phyloP scores from a whole-genome alignment of 1,140 invertebrate genomes.

The Temnothorax curvispinosus region DNA sequence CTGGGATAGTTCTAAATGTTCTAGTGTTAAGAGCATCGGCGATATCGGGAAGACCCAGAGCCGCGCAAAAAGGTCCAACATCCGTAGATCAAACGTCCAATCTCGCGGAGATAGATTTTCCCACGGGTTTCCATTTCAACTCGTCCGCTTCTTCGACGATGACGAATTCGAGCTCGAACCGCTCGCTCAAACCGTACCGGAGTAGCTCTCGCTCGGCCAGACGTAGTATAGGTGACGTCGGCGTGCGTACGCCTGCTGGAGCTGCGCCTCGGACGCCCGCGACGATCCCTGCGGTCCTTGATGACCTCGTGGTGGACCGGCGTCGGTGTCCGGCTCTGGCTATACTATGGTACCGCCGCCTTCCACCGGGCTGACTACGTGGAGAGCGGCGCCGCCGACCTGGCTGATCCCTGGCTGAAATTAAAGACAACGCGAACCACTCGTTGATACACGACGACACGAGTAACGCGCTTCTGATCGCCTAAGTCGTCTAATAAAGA shows the following conservation, averaged over 20 bases:
- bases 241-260: conserved; percentile 62
- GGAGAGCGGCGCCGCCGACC: conserved; percentile 75
- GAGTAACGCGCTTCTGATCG: conserved; percentile 10
- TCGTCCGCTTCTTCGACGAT: not conserved
- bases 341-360: conserved; percentile 82
- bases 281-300: conserved; percentile 58
- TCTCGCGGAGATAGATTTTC: not conserved
- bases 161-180: not conserved
- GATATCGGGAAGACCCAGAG: not conserved
- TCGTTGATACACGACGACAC: not conserved
- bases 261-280: conserved; percentile 64
- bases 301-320: conserved; percentile 35
- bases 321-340: conserved; percentile 68
- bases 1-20: not conserved
- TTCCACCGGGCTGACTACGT: conserved; percentile 80
- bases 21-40: not conserved
- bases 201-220: conserved; percentile 74
- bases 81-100: not conserved
- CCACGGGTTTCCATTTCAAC: conserved; percentile 12
- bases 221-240: conserved; percentile 71
- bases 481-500: not conserved
- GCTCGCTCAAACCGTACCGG: conserved; percentile 63
- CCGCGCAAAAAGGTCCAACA: not conserved
- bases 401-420: conserved; percentile 79
- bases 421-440: conserved; percentile 57